Evolutionary conservation across 2,888 invertebrate genomes (phyloP), one percentile per base, ranked within the genome.

Genomic region (Cheilosia soror): DNA sequence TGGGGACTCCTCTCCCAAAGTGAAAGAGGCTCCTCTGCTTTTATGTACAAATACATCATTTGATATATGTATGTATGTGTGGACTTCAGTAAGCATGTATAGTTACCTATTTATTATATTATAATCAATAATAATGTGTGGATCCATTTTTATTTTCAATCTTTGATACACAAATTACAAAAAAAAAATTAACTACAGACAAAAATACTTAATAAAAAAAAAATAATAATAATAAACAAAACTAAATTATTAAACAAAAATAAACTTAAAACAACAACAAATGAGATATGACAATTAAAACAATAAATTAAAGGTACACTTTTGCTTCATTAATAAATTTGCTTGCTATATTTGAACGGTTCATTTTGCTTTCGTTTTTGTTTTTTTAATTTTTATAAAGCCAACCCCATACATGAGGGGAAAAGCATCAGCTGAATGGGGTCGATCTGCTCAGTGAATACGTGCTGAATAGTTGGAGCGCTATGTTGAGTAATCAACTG

Each of bases 271-370:
- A 37, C 58, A 62, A 65, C 15, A 47, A 78, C 27, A 62, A 71
- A 77, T 20, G 11, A 62, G 63, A 31, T 47, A 47, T 15, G 37
- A 4, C 9, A 37, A 7, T 47, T 47, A 15, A 79, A 72, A 66
- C 51, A 79, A 79, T 73, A 79, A 79, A 73, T 79, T 53, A 79
- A 79, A 79, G 72, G 79, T 79, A 79, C 72, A 66, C 49, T 57
- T 78, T 53, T 40, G 15, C 20, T 49, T 71, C 37, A 51, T 37
- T n/a, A 29, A 33, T 65, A 53, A 63, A 3, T 47, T 58, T 31
- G 40, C 25, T 44, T 33, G 42, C 29, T 15, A 15, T 44, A 47
- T 57, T 66, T 65, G 42, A 58, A 58, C 57, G 51, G n/a, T 20
- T 55, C 25, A n/a, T 53, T n/a, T 13, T 51, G 57, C 13, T 29